Conservation (phyloP, 1,140 invertebrate genomes). For the Galleria mellonella region DNA sequence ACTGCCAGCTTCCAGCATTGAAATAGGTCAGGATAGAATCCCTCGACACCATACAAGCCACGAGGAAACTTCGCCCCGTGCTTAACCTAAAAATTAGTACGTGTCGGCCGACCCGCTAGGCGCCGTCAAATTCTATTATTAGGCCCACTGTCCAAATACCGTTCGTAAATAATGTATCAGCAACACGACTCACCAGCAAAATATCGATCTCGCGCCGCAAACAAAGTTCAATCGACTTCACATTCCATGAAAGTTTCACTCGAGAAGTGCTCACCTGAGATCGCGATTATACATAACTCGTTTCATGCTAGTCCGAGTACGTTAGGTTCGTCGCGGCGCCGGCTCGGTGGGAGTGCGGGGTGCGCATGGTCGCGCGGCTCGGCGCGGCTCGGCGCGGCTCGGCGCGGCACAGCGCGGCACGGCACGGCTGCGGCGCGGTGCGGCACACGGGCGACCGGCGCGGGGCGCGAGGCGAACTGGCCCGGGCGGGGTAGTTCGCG, state of each 20-base stretch:
- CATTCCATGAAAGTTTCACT: slow-evolving; percentile 28
- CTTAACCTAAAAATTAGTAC: slow-evolving; percentile 3
- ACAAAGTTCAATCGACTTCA: slow-evolving; percentile 32
- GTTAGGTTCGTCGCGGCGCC: slow-evolving; percentile 5
- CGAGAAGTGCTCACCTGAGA: slow-evolving; percentile 20
- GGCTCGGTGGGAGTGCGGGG: slow-evolving; percentile 1
- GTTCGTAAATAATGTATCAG: slow-evolving; percentile 26
- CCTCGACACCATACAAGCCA: too few relatives aligned
- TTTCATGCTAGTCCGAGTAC: slow-evolving; percentile 6
- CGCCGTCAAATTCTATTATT: slow-evolving; percentile 17
- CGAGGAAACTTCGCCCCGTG: not conserved
- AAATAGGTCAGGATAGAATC: too few relatives aligned
- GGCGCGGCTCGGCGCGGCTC: not conserved
- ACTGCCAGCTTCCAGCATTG: too few relatives aligned
- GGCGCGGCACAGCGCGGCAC: slow-evolving; percentile 9
- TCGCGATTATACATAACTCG: slow-evolving; percentile 17
- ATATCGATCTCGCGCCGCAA: slow-evolving; percentile 27
- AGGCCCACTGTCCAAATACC: slow-evolving; percentile 17
- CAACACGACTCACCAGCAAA: slow-evolving; percentile 21
- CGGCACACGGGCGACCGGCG: slow-evolving; percentile 31
- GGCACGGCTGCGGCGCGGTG: slow-evolving; percentile 3
- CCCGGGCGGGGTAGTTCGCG: slow-evolving; percentile 30
- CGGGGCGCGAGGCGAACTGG: slow-evolving; percentile 41
- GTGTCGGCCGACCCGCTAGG: not conserved
- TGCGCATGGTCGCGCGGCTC: slow-evolving; percentile 13